These are phyloP conservation scores for Anguilla pacifica DNA, from an alignment of 2,797 vertebrate species.

Conservation along the genomic window DNA sequence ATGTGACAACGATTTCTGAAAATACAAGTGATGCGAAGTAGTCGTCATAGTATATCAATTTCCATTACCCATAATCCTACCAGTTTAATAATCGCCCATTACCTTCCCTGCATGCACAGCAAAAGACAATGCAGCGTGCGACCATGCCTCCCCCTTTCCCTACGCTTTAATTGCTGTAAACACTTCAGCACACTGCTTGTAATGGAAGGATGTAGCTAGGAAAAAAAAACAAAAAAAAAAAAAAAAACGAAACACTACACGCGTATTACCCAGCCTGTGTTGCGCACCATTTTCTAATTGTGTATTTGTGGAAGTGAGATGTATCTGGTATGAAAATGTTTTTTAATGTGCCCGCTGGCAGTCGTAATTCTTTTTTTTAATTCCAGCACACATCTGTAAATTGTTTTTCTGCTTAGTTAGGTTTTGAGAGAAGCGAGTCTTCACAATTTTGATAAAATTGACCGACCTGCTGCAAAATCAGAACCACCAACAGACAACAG, in stretches of 20 bases:
- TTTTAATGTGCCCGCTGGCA: constrained; percentile 77
- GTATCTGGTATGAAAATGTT: constrained; percentile 75
- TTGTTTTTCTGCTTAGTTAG: constrained; percentile 50
- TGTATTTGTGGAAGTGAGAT: constrained; percentile 75
- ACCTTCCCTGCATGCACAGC: constrained; percentile 25
- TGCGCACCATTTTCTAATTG: constrained; percentile 70
- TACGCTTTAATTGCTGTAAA: not conserved
- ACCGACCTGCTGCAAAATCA: not conserved
- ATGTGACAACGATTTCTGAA: constrained; percentile 15
- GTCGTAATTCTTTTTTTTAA: constrained; percentile 56
- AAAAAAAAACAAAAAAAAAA: not conserved
- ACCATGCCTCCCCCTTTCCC: not conserved
- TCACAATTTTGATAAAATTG: not conserved
- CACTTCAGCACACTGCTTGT: not conserved
- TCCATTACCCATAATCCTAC: constrained; percentile 13
- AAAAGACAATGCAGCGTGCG: constrained; percentile 9
- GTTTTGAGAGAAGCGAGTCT: constrained; percentile 24
- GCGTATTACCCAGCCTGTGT: constrained; percentile 62
- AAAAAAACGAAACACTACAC: not conserved
- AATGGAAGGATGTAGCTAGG: constrained; percentile 19
- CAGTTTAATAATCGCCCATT: not conserved
- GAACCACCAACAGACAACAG: not conserved
- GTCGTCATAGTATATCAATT: constrained; percentile 5
- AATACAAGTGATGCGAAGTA: constrained; percentile 5
- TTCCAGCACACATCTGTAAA: constrained; percentile 64